Evolutionary conservation across 1,140 invertebrate species (phyloP), one percentile per base, ranked within the genome.

Genomic region (Pinna nobilis): DNA sequence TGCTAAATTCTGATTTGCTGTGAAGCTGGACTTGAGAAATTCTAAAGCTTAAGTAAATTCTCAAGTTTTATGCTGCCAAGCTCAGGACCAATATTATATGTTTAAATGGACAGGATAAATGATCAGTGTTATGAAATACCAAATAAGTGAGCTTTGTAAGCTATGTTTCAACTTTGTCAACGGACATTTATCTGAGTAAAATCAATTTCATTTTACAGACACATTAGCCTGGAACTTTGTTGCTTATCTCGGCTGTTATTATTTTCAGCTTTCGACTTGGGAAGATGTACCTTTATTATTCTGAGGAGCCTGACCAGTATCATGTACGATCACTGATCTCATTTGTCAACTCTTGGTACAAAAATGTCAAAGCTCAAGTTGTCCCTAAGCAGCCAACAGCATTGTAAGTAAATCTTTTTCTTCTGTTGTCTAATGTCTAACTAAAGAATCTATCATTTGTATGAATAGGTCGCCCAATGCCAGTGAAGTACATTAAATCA

Each of bases 311-410:
- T 78, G 93, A 95, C 82, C 35, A 47, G 7, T 72, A 72, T 59
- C 49, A 65, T 47, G 90, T 95, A 3, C 91, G 92, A 71, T 94
- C 94, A 20, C 93, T 97, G 80, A 91, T 93, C 3, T 91, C 92
- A n/a, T 97, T 97, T 91, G 93, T 94, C 3, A 92, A 93, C 83
- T 93, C 94, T 69, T 94, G 93, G 92, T 95, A 94, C 76, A 94
- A 93, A 90, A 94, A 96, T 89, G 91, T 92, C 1, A 93, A 92
- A 78, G 91, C 90, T 28, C 92, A 94, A 86, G 87, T 88, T 83
- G 93, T 96, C 25, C 94, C 94, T 0, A 2, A 57, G 15, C 69
- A 77, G 35, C 73, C 75, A 20, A 78, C 82, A 32, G 64, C 78
- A 15, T 86, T 86, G 85, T 86, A 70, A 84, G 39, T 44, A n/a